Evolutionary conservation across 2,888 invertebrate species (phyloP).

Genomic region (Drosophila prostipennis): DNA sequence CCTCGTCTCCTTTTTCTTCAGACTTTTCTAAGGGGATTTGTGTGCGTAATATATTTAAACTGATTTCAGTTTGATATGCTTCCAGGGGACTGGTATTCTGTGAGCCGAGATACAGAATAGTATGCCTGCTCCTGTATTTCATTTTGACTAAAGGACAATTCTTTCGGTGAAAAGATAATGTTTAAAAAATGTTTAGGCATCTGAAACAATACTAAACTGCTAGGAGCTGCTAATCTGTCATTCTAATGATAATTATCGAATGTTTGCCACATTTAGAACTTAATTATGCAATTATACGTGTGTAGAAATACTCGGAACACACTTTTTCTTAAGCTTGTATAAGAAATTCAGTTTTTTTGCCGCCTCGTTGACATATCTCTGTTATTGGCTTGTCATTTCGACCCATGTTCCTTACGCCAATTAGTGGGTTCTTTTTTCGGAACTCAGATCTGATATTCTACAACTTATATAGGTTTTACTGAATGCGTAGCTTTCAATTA

Average conservation of each 20-base stretch:
- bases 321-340: not conserved
- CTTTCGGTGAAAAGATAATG: too few species aligned
- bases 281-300: too few species aligned
- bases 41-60: conserved; percentile 19
- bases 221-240: too few species aligned
- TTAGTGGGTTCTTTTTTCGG: conserved; percentile 17
- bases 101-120: not conserved
- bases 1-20: conserved; percentile 1
- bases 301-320: too few species aligned
- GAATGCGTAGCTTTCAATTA: conserved; percentile 35
- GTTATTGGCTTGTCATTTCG: conserved; percentile 24
- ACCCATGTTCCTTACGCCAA: conserved; percentile 20
- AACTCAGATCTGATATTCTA: conserved; percentile 10
- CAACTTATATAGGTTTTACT: conserved; percentile 7
- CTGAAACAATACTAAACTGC: too few species aligned
- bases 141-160: not conserved
- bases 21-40: conserved; percentile 28
- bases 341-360: not conserved
- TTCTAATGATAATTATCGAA: too few species aligned
- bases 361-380: conserved; percentile 13
- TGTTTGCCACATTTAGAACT: too few species aligned
- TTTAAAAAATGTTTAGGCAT: too few species aligned
- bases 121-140: not conserved
- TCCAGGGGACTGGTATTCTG: conserved; percentile 6
- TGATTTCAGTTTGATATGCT: conserved; percentile 15